These are phyloP conservation scores for Papilio helenus DNA, from an alignment of 1,140 invertebrate genomes.

Conservation along the genomic window DNA sequence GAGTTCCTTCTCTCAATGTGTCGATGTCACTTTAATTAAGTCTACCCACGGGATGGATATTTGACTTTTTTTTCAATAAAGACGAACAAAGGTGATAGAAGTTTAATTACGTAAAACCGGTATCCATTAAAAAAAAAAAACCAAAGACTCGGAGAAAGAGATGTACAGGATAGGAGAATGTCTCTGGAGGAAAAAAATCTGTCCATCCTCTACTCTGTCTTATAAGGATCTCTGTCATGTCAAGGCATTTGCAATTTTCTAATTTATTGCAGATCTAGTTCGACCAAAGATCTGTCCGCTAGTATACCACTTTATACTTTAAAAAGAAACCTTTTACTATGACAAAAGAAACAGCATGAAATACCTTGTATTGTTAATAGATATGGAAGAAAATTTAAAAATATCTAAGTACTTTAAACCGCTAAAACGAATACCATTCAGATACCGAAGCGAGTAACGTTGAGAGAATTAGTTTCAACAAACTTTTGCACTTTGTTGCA, in stretches of 20 bases:
- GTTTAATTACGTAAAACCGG: neutral
- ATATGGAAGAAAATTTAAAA: neutral
- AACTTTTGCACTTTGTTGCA: conserved; percentile 40
- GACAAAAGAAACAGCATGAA: too few relatives aligned
- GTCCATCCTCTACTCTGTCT: too few relatives aligned
- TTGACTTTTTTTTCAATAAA: neutral
- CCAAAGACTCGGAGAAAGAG: neutral
- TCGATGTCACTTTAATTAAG: conserved; percentile 12
- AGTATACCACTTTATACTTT: too few relatives aligned
- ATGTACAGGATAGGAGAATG: neutral
- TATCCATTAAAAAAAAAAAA: neutral
- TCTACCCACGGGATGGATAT: neutral
- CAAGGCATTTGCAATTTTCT: too few relatives aligned
- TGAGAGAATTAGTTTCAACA: conserved; percentile 32
- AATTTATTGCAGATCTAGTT: too few relatives aligned
- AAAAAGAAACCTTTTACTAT: too few relatives aligned
- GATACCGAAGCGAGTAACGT: conserved; percentile 26
- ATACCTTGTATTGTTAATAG: too few relatives aligned
- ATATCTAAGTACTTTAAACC: conserved; percentile 8
- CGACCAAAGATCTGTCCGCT: too few relatives aligned
- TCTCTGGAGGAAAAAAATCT: too few relatives aligned
- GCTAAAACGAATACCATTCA: conserved; percentile 15
- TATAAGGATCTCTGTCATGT: too few relatives aligned
- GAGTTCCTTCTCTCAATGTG: neutral
- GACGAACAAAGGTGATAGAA: neutral